Base-by-base conservation (phyloP, 1,140 invertebrate genomes). In the Penaeus indicus region DNA sequence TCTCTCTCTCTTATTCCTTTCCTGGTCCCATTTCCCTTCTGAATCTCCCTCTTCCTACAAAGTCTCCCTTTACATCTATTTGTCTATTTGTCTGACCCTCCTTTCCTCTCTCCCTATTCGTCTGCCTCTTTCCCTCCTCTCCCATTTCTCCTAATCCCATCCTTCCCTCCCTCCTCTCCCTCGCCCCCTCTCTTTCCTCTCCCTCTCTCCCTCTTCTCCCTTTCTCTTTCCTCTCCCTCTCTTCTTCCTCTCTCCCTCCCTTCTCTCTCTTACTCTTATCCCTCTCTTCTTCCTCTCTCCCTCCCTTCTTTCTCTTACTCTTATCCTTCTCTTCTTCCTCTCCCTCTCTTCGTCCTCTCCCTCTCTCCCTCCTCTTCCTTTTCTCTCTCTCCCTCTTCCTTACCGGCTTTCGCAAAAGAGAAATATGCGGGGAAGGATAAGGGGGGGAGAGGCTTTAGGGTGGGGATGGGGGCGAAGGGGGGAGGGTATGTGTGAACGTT, bases 201-300 rank as follows among this genome's bases (percentile, higher is more conserved):
- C 13, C 67, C 13, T 8, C 67, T 11, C 11, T 32, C 27, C 11
- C 67, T 11, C 11, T 7, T 25, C 7, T 7, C 7, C 7, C 7
- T 7, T 7, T 67, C 7, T 67, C 64, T 67, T 3, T 25, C 7
- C 64, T 7, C 3, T 67, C 7, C 64, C 7, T 67, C 64, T 25
- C 7, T 7, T 7, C 64, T 7, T 22, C 7, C 21, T 7, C 7
- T 7, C 7, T 7, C 7, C 64, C 64, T 7, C 7, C 1, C 64
- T 25, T 7, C 7, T 25, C 64, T 7, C 7, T 7, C 7, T 7
- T 67, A 16, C 63, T 64, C n/a, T 64, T 64, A 16, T 64, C n/a
- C n/a, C 63, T 64, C 63, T n/a, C n/a, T n/a, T 64, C 63, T n/a
- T 64, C 63, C 63, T 64, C n/a, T n/a, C n/a, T n/a, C 63, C n/a